Evolutionary conservation across 2,888 invertebrate genomes (phyloP).

Genomic region (Entomobrya multifasciata): DNA sequence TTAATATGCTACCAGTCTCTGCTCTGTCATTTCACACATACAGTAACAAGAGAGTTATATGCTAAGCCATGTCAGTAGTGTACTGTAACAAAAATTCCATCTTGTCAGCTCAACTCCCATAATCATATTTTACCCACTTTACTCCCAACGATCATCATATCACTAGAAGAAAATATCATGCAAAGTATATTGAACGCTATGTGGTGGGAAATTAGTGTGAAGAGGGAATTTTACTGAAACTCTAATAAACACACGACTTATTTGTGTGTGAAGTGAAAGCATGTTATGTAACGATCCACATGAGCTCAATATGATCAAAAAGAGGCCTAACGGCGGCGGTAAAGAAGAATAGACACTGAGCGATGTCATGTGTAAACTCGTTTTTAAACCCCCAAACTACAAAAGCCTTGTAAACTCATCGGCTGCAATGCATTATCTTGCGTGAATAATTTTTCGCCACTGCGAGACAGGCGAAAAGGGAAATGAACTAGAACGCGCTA

Average conservation of each 20-base stretch:
- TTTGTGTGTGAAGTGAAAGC: background rate
- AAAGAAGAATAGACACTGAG: background rate
- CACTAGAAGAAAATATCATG: background rate
- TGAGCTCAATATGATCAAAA: constrained; percentile 20
- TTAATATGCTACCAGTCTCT: no score
- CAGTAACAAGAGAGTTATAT: no score
- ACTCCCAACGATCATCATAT: background rate
- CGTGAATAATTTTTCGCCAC: background rate
- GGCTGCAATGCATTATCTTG: background rate
- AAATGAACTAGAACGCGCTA: constrained; percentile 43
- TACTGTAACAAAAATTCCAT: background rate
- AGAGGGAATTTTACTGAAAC: constrained; percentile 4
- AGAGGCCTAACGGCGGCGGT: background rate
- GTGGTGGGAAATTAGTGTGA: constrained; percentile 13
- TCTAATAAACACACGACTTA: background rate
- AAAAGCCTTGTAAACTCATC: no score
- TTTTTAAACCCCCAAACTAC: no score
- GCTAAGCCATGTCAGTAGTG: background rate
- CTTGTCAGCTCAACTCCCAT: constrained; percentile 30
- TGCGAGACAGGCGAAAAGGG: constrained; percentile 5
- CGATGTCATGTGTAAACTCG: background rate
- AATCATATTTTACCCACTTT: constrained; percentile 37
- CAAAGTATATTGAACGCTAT: background rate
- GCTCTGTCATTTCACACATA: no score
- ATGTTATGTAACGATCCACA: constrained; percentile 26